phyloP scores from a whole-genome alignment of 1,140 invertebrate genomes.

The Globodera rostochiensis region DNA sequence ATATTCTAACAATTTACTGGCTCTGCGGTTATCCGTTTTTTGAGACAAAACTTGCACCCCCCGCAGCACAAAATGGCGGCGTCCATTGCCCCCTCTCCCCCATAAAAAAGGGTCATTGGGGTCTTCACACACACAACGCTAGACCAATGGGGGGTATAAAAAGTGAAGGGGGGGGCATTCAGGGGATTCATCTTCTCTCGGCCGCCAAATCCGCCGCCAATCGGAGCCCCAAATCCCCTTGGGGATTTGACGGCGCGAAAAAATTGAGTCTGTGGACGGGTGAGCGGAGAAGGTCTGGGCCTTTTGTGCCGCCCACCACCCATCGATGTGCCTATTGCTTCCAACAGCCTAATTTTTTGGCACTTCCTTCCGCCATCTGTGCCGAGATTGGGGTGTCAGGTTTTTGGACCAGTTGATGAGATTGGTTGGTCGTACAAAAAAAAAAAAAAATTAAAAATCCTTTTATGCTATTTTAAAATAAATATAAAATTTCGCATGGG shows the following conservation, averaged over 20 bases:
- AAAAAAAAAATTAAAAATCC: too few species aligned
- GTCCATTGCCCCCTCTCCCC: neutral
- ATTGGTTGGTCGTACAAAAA: neutral
- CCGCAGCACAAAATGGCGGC: neutral
- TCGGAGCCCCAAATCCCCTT: constrained; percentile 4
- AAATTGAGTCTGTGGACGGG: neutral
- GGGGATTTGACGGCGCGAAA: constrained; percentile 16
- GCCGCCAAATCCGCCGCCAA: constrained; percentile 12
- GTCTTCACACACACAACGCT: neutral
- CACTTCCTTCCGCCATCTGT: neutral
- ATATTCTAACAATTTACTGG: too few species aligned
- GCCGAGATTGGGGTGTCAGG: neutral
- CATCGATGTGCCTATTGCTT: neutral
- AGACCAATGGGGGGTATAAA: neutral
- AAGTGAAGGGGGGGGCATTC: neutral
- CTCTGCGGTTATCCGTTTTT: neutral
- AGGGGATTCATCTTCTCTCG: constrained; percentile 4
- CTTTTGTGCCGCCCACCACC: too few species aligned
- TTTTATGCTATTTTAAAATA: too few species aligned
- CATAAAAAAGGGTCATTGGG: constrained; percentile 4
- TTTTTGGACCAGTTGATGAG: neutral
- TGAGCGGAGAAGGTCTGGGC: neutral
- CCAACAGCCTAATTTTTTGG: constrained; percentile 3
- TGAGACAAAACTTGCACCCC: neutral
- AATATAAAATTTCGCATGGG: too few species aligned